These are phyloP conservation scores for Emmelina monodactyla DNA, from an alignment of 2,888 invertebrate genomes.

Conservation along the genomic window DNA sequence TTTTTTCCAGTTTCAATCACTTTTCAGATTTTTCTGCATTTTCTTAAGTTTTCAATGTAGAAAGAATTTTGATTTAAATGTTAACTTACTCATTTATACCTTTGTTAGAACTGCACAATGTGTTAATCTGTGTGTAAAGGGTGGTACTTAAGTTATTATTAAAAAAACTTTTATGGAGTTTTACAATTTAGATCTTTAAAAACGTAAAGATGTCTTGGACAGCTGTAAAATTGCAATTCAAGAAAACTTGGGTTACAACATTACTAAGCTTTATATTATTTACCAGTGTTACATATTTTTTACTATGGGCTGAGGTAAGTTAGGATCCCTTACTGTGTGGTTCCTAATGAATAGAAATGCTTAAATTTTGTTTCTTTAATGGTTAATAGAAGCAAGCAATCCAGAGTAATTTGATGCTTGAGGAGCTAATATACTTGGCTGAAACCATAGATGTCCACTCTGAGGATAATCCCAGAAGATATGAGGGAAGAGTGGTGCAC, in stretches of 20 bases:
- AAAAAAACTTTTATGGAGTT: background rate
- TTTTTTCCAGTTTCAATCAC: too few relatives aligned
- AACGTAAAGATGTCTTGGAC: slow-evolving; percentile 40
- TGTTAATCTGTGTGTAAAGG: too few relatives aligned
- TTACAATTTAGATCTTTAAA: slow-evolving; percentile 4
- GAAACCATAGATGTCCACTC: slow-evolving; percentile 73
- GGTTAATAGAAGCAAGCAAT: slow-evolving; percentile 75
- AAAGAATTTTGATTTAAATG: too few relatives aligned
- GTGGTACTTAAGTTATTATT: background rate
- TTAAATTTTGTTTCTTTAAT: background rate
- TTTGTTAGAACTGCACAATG: too few relatives aligned
- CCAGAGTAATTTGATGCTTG: slow-evolving; percentile 77
- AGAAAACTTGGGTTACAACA: slow-evolving; percentile 76
- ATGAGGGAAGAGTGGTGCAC: slow-evolving; percentile 80
- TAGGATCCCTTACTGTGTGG: background rate
- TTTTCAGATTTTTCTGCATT: too few relatives aligned
- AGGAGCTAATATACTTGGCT: slow-evolving; percentile 72
- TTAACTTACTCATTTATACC: too few relatives aligned
- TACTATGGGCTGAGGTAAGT: slow-evolving; percentile 86
- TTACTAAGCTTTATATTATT: slow-evolving; percentile 73
- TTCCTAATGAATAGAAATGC: background rate
- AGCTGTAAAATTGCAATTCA: slow-evolving; percentile 63
- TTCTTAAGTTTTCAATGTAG: too few relatives aligned
- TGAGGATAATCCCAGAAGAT: slow-evolving; percentile 69
- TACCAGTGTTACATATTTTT: slow-evolving; percentile 71